phyloP scores from a whole-genome alignment of 2,113 vertebrate species.

The Osmerus mordax region DNA sequence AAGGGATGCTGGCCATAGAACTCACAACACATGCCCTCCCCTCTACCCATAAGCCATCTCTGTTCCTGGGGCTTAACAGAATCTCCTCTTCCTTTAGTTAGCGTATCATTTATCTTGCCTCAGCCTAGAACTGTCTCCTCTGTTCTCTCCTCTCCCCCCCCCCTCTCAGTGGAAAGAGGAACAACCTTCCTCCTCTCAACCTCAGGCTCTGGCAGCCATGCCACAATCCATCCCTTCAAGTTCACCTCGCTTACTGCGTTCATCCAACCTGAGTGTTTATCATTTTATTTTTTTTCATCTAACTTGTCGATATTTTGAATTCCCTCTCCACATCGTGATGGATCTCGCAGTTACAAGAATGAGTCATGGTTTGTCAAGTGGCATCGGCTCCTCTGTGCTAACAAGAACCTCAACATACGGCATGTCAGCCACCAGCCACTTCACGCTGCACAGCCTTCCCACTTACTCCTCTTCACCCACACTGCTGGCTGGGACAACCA shows the following conservation, averaged over 20 bases:
- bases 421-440: too few relatives aligned
- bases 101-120: conserved; percentile 56
- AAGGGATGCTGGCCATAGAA: not conserved
- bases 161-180: conserved; percentile 53
- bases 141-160: conserved; percentile 46
- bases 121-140: conserved; percentile 63
- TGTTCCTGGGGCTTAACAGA: conserved; percentile 35
- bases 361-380: too few relatives aligned
- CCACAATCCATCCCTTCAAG: too few relatives aligned
- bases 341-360: too few relatives aligned
- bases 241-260: not conserved
- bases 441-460: too few relatives aligned
- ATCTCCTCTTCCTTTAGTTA: conserved; percentile 32
- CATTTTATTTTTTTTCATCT: too few relatives aligned
- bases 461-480: not conserved
- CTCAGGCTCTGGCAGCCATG: not conserved
- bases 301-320: too few relatives aligned
- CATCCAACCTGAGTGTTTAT: not conserved
- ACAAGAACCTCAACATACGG: too few relatives aligned
- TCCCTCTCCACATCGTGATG: not conserved
- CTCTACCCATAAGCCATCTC: not conserved
- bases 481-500: not conserved
- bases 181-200: conserved; percentile 48
- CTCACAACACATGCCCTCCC: conserved; percentile 1
- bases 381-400: too few relatives aligned